These are phyloP conservation scores for Pemphigus obesinymphae DNA, from an alignment of 1,140 invertebrate species.

Conservation along the genomic window DNA sequence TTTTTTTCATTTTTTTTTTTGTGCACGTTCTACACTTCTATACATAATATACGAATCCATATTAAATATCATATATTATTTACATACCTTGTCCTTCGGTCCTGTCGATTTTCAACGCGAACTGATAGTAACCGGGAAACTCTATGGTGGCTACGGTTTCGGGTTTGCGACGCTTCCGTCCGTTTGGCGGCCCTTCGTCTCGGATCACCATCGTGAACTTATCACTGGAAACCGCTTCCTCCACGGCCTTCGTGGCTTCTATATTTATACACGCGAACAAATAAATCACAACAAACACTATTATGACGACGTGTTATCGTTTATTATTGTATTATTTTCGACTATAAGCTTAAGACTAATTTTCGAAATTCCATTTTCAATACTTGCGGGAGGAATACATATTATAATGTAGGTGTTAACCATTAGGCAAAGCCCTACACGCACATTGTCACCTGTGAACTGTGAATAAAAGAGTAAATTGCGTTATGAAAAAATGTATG, in stretches of 20 bases:
- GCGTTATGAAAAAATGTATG: not conserved
- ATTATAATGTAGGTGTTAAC: not conserved
- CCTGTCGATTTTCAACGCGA: constrained; percentile 62
- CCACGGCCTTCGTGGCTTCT: constrained; percentile 58
- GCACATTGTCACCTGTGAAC: not conserved
- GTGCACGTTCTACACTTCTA: not conserved
- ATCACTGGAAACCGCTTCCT: constrained; percentile 57
- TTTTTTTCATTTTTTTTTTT: not conserved
- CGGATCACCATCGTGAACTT: constrained; percentile 60
- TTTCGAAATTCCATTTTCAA: too few relatives aligned
- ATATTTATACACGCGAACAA: too few relatives aligned
- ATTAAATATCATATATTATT: not conserved
- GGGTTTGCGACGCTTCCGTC: constrained; percentile 54
- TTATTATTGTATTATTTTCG: too few relatives aligned
- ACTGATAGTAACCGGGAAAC: constrained; percentile 59
- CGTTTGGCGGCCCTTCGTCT: constrained; percentile 55
- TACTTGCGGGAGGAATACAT: too few relatives aligned
- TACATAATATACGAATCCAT: not conserved
- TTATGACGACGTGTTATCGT: too few relatives aligned
- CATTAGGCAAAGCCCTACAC: not conserved
- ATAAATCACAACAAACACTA: not conserved
- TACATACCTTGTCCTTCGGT: constrained; percentile 58
- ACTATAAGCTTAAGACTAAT: too few relatives aligned
- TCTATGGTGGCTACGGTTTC: constrained; percentile 64
- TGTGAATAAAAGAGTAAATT: not conserved